Base-by-base conservation (phyloP, 2,113 vertebrate species). In the Telmatochromis sp. region DNA sequence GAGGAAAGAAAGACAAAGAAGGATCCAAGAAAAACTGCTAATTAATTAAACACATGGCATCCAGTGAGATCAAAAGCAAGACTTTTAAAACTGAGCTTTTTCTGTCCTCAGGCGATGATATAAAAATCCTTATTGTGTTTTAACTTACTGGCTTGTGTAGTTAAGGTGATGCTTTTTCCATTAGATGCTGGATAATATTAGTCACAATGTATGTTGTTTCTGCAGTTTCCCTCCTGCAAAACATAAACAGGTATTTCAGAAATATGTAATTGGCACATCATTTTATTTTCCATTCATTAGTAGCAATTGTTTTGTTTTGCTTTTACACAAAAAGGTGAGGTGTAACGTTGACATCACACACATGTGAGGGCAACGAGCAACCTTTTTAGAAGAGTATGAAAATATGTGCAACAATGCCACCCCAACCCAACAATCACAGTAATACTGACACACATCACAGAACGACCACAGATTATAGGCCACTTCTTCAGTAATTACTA, bases 391-490 rank as follows among this genome's bases (percentile, higher is more conserved):
- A 53, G 60, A 87, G 58, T 84, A 75, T 21, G 82, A 81, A 93
- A 92, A 93, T 87, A 92, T 89, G 85, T 35, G 82, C 89, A 93
- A 95, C 89, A 94, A 93, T 95, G 92, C 86, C 84, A 60, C 93
- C 87, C 35, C 31, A 23, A 53, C 89, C 40, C 90, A 92, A 93
- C 90, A 92, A 93, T 94, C 92, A 93, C 86, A 93, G 91, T 91
- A 94, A 94, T 91, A 89, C 94, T 94, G 92, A 91, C 94, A 94
- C 90, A 93, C 94, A 96, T 95, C 93, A 92, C 87, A 89, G 90
- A 91, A 92, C 90, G 50, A 93, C 95, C 95, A 90, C 96, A 96
- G 96, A 96, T 96, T 96, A 96, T 95, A 96, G 95, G 89, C 95
- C 95, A 96, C 95, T 95, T 95, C 92, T 91, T 91, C 93, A 87